Evolutionary conservation across 2,113 vertebrate species (phyloP).

Genomic region (Nematolebias whitei): DNA sequence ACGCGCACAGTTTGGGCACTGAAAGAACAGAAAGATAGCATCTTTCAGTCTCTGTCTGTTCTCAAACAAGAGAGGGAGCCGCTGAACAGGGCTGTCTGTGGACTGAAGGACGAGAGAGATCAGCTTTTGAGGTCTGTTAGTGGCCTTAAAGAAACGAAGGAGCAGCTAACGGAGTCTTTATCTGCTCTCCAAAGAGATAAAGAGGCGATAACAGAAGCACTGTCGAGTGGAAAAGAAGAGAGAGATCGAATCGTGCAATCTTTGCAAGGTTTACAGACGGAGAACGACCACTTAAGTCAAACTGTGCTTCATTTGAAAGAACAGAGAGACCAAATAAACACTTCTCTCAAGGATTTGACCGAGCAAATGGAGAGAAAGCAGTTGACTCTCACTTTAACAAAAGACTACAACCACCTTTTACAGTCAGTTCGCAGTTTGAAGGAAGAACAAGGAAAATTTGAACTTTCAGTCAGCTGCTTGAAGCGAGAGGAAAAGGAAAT

Average conservation of each 20-base stretch:
- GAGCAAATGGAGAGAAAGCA: constrained; percentile 41
- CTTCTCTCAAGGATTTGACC: constrained; percentile 30
- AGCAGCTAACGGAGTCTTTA: constrained; percentile 36
- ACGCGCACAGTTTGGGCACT: constrained; percentile 70
- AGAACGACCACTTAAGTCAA: constrained; percentile 53
- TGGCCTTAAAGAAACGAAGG: constrained; percentile 52
- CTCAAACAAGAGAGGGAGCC: constrained; percentile 62
- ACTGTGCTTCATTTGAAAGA: constrained; percentile 44
- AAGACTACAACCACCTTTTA: constrained; percentile 27
- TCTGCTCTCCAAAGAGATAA: constrained; percentile 57
- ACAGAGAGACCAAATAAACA: constrained; percentile 43
- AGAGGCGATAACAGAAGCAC: constrained; percentile 21
- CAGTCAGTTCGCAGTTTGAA: constrained; percentile 41
- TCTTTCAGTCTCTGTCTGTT: constrained; percentile 40
- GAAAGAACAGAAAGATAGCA: constrained; percentile 67
- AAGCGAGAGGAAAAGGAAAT: constrained; percentile 52
- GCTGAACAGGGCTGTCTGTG: constrained; percentile 45
- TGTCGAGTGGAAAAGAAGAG: constrained; percentile 48
- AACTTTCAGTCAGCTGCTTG: constrained; percentile 54
- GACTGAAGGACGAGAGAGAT: constrained; percentile 56
- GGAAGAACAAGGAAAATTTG: constrained; percentile 47
- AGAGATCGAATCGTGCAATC: constrained; percentile 30
- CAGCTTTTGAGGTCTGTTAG: constrained; percentile 37
- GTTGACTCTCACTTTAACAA: constrained; percentile 18
- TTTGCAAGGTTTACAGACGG: constrained; percentile 47